Conservation (phyloP, 2,113 vertebrate species). For the Nycticorax nycticorax region DNA sequence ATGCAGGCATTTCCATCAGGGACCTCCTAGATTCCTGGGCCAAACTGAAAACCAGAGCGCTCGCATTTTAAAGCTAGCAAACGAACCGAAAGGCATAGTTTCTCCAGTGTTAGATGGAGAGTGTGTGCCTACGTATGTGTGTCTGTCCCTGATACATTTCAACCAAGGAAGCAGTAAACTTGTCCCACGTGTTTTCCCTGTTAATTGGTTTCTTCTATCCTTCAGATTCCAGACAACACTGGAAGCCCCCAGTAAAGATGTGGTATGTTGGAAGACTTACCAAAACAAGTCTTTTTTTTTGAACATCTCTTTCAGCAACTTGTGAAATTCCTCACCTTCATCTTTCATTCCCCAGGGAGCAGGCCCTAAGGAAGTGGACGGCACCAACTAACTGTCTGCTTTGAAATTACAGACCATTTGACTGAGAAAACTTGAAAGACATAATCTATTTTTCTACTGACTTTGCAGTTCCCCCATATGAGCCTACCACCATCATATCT, state of each 20-base stretch:
- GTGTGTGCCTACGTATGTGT: neutral
- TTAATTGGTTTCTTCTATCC: slow-evolving; percentile 54
- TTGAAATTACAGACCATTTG: slow-evolving; percentile 37
- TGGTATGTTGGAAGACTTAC: neutral
- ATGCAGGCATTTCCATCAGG: neutral
- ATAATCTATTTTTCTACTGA: neutral
- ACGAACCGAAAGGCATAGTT: neutral
- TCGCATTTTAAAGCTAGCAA: neutral
- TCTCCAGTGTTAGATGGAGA: neutral
- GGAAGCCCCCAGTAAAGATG: neutral
- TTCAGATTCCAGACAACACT: slow-evolving; percentile 23
- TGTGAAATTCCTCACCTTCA: slow-evolving; percentile 70
- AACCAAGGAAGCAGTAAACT: slow-evolving; percentile 39
- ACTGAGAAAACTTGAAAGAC: neutral
- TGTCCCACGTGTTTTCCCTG: slow-evolving; percentile 45
- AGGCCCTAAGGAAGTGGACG: neutral
- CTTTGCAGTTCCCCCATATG: neutral
- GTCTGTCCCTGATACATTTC: slow-evolving; percentile 18
- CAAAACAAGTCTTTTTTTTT: neutral
- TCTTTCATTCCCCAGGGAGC: neutral
- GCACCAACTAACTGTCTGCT: slow-evolving; percentile 18
- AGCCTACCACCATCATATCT: neutral
- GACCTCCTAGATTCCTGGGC: neutral
- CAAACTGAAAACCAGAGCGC: neutral
- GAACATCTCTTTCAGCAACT: slow-evolving; percentile 43